Percentiles rank a stretch among this genome's conserved stretches.
These are phyloP conservation scores for Toxotes jaculatrix DNA, from an alignment of 2,113 vertebrate genomes.

Conservation along the genomic window DNA sequence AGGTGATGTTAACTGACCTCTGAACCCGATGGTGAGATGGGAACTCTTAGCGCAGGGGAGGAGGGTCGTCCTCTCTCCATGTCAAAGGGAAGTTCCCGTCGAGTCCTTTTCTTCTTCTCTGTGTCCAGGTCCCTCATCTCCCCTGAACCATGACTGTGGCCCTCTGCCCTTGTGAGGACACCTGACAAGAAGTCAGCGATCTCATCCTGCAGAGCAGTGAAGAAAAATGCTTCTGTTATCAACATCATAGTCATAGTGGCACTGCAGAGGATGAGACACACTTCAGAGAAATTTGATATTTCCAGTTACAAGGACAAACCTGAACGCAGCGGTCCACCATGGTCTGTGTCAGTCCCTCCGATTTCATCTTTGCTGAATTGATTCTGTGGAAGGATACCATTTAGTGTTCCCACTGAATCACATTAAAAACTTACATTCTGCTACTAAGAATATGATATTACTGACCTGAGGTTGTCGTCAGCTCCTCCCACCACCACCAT, in stretches of 20 bases:
- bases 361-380: slow-evolving; percentile 95
- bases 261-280: background rate
- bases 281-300: background rate
- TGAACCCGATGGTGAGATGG: slow-evolving; percentile 92
- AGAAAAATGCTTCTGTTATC: background rate
- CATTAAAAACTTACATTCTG: background rate
- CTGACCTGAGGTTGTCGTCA: slow-evolving; percentile 95
- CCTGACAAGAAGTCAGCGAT: slow-evolving; percentile 95
- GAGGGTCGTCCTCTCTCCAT: slow-evolving; percentile 90
- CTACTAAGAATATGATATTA: background rate
- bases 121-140: slow-evolving; percentile 94
- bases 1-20: slow-evolving; percentile 84
- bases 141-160: slow-evolving; percentile 85
- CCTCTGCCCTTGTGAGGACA: slow-evolving; percentile 90
- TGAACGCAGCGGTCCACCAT: slow-evolving; percentile 99
- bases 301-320: slow-evolving; percentile 78
- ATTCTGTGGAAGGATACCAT: slow-evolving; percentile 84
- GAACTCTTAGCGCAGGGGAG: slow-evolving; percentile 90
- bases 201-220: slow-evolving; percentile 87
- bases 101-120: slow-evolving; percentile 91
- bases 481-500: slow-evolving; percentile 97
- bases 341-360: slow-evolving; percentile 94
- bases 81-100: slow-evolving; percentile 93
- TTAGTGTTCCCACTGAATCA: slow-evolving; percentile 3
- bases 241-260: background rate